phyloP scores from a whole-genome alignment of 2,888 invertebrate species.

The Punctoribates punctum region DNA sequence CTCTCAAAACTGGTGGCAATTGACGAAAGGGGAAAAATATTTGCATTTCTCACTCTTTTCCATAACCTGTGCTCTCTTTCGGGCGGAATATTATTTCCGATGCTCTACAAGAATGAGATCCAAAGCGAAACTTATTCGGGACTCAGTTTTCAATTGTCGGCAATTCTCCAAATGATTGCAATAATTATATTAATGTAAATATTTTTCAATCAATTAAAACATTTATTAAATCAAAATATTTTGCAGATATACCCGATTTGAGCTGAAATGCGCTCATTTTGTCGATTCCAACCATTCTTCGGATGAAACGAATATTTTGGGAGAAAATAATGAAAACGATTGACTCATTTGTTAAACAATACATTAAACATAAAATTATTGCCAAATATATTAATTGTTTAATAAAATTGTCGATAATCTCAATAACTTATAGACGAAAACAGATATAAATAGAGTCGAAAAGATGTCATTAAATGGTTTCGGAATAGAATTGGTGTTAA shows the following conservation, averaged over 20 bases:
- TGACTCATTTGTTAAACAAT: neutral
- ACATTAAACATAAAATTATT: neutral
- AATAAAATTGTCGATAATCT: neutral
- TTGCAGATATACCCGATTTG: conserved; percentile 15
- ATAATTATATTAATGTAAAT: conserved; percentile 50
- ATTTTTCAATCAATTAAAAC: conserved; percentile 15
- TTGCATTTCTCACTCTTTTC: conserved; percentile 54
- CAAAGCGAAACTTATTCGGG: conserved; percentile 49
- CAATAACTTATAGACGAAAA: neutral
- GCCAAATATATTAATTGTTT: neutral
- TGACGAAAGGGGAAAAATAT: conserved; percentile 56
- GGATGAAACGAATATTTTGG: conserved; percentile 18
- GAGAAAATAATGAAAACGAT: conserved; percentile 40
- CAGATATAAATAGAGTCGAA: neutral
- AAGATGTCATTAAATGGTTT: neutral
- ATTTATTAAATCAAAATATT: neutral
- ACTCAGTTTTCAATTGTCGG: conserved; percentile 51
- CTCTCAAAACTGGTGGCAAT: conserved; percentile 54
- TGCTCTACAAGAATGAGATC: conserved; percentile 48
- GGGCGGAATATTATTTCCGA: conserved; percentile 55
- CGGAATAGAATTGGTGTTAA: neutral
- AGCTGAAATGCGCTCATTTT: neutral
- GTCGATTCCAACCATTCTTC: neutral
- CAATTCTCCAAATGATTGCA: conserved; percentile 50
- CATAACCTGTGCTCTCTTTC: conserved; percentile 55